Conservation (phyloP, 2,888 invertebrate genomes). For the Cryptocheilus praepositus region DNA sequence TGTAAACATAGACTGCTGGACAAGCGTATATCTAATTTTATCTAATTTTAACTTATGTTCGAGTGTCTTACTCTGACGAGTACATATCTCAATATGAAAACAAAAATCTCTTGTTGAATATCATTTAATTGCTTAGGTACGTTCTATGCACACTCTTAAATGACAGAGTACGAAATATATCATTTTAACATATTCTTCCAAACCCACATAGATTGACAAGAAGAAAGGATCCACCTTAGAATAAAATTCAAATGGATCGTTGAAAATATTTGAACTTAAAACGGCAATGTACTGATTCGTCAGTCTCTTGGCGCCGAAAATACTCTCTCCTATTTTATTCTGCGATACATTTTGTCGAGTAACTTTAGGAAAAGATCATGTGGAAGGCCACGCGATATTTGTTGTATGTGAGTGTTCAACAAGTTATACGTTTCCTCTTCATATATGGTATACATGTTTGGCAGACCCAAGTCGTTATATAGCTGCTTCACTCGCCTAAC, state of each 20-base stretch:
- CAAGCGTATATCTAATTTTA: too few species aligned
- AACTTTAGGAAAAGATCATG: constrained; percentile 89
- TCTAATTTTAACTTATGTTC: too few species aligned
- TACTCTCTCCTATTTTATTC: constrained; percentile 78
- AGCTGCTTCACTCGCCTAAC: constrained; percentile 83
- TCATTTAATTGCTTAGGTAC: too few species aligned
- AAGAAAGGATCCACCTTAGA: background rate
- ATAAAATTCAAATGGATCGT: too few species aligned
- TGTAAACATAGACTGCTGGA: too few species aligned
- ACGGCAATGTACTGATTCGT: background rate
- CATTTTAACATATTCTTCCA: too few species aligned
- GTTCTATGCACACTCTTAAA: too few species aligned
- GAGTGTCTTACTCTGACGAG: too few species aligned
- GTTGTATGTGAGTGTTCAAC: constrained; percentile 88
- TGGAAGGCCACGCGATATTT: constrained; percentile 87
- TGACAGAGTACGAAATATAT: too few species aligned
- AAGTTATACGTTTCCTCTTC: constrained; percentile 90
- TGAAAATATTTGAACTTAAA: background rate
- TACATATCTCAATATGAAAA: too few species aligned
- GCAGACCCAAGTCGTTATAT: constrained; percentile 86
- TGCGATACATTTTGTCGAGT: constrained; percentile 87
- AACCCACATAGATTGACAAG: too few species aligned
- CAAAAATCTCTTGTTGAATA: too few species aligned
- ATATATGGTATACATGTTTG: constrained; percentile 85
- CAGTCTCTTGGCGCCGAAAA: background rate